These are phyloP conservation scores for Daktulosphaira vitifoliae DNA, from an alignment of 1,140 invertebrate genomes.

Conservation along the genomic window DNA sequence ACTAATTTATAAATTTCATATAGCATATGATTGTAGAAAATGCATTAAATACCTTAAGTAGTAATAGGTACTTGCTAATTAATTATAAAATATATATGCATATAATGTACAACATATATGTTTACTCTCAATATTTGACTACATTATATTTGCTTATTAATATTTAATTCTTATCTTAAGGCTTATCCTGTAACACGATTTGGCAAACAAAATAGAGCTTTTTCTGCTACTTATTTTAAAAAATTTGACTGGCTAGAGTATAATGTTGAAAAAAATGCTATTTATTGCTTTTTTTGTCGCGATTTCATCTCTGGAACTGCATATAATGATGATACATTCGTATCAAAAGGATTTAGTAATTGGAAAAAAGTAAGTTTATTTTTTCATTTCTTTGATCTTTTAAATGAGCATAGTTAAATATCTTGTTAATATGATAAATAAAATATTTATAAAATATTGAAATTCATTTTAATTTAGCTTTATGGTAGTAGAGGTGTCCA, in stretches of 20 bases:
- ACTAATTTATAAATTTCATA: too few relatives aligned
- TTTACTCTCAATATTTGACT: too few relatives aligned
- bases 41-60: too few relatives aligned
- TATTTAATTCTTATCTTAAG: too few relatives aligned
- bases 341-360: background rate
- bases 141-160: too few relatives aligned
- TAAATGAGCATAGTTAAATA: too few relatives aligned
- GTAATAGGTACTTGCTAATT: too few relatives aligned
- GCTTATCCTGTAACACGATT: background rate
- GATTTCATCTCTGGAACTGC: background rate
- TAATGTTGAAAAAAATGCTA: background rate
- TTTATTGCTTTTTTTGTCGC: background rate
- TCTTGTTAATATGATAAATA: background rate
- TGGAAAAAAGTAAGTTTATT: slow-evolving; percentile 18
- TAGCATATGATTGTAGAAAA: too few relatives aligned
- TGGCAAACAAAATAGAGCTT: slow-evolving; percentile 1
- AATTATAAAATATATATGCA: too few relatives aligned
- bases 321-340: background rate
- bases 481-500: background rate
- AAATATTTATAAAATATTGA: background rate
- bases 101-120: too few relatives aligned
- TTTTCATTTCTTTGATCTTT: background rate
- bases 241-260: background rate
- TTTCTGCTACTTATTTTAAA: slow-evolving; percentile 8
- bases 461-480: background rate